A percentile compares a stretch with the other conserved stretches of the same genome.
Conservation (phyloP, 2,888 invertebrate species). For the Nephrocerus scutellatus region DNA sequence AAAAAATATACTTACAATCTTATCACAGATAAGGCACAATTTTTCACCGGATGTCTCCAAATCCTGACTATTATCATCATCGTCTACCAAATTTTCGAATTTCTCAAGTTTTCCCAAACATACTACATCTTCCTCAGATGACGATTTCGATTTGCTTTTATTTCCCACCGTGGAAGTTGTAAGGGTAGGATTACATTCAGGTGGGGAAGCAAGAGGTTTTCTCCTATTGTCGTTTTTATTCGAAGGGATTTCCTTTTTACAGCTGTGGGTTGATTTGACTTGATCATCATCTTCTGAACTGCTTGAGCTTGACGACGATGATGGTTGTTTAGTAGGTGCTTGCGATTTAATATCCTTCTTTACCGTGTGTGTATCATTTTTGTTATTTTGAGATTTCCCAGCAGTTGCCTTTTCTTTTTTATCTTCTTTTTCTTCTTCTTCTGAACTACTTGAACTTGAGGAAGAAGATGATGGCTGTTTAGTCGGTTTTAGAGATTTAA, state of each 20-base stretch:
- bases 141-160: conserved; percentile 11
- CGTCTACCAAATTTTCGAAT: conserved; percentile 28
- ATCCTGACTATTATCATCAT: conserved; percentile 25
- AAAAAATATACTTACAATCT: conserved; percentile 26
- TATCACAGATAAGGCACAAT: conserved; percentile 38
- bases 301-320: conserved; percentile 1
- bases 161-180: conserved; percentile 12
- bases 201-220: no score
- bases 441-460: conserved; percentile 1
- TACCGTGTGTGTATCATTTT: neutral
- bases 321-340: conserved; percentile 3
- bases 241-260: neutral
- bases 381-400: no score
- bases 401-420: no score
- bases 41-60: conserved; percentile 6
- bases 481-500: no score
- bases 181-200: no score
- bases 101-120: conserved; percentile 35
- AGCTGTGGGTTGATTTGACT: neutral
- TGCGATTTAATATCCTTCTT: conserved; percentile 14
- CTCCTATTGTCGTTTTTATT: conserved; percentile 5
- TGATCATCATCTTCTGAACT: no score
- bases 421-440: no score
- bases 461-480: conserved; percentile 8
- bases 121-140: conserved; percentile 38